Evolutionary conservation across 1,140 invertebrate genomes (phyloP), one percentile per base, ranked within the genome.

Genomic region (Drosophila melanica): DNA sequence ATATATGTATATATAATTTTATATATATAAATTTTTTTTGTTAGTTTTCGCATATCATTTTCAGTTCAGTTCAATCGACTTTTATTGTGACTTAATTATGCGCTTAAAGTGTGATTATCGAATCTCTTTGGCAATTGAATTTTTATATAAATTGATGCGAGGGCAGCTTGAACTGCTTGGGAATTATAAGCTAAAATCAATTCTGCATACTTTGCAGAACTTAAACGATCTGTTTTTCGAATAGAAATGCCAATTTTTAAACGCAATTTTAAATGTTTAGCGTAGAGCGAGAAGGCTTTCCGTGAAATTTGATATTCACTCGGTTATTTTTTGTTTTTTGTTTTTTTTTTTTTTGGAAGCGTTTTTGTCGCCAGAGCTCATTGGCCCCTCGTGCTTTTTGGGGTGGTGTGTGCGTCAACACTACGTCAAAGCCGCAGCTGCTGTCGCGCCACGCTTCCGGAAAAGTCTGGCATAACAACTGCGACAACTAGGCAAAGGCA

Each of bases 81-180:
- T 65, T 80, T 74, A 77, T 89, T 90, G 90, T 89, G 84, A 90
- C 80, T 90, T 89, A 89, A 89, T 89, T 89, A 89, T 89, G 85
- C 77, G 85, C 76, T 77, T 48, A 84, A 74, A 75, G 86, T 72
- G 58, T 77, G 80, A 68, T 70, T 84, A 79, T 63, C 45, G 68
- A 64, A 79, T 39, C 55, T 44, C 59, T 68, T 67, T 69, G 78
- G 79, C 27, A 5, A 27, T 6, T 27, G 27, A 4, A 20, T 18
- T 3, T 47, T 20, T 23, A 11, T 47, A 12, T 47, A n/a, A 6
- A 8, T 33, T 59, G 51, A 23, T 68, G 44, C 18, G 20, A 20
- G 41, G 37, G 33, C 23, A 37, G 42, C 23, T n/a, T 48, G 0
- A 48, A 27, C 47, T 8, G 16, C 11, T 48, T 48, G 47, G 4